Conservation (phyloP, 2,113 vertebrate species). For the Passer montanus region DNA sequence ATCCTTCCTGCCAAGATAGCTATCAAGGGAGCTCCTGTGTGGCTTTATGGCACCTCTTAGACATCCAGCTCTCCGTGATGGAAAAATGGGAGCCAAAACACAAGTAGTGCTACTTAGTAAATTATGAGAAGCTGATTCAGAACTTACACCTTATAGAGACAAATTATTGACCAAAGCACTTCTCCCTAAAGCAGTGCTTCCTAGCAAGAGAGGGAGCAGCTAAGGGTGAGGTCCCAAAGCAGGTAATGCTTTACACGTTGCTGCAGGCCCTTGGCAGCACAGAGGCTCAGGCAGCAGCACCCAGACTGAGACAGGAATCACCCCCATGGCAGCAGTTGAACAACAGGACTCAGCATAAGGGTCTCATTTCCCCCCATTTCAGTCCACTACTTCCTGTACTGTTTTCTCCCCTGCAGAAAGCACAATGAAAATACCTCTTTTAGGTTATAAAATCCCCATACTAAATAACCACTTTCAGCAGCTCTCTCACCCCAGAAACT, state of each 20-base stretch:
- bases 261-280: neutral
- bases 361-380: neutral
- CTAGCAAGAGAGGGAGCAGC: neutral
- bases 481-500: neutral
- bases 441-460: neutral
- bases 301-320: accelerated
- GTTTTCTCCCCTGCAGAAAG: neutral
- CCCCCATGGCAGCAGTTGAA: neutral
- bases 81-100: neutral
- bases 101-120: neutral
- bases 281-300: neutral
- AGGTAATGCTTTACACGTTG: neutral
- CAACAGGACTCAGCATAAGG: accelerated
- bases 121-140: neutral
- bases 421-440: neutral
- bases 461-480: neutral
- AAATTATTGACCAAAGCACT: neutral
- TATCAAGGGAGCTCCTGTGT: neutral
- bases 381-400: neutral
- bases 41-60: neutral
- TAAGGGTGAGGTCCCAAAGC: neutral
- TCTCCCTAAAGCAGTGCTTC: neutral
- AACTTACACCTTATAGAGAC: neutral
- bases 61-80: neutral
- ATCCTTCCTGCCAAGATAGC: neutral